A percentile compares a stretch with the other conserved stretches of the same genome.
Conservation (phyloP, 2,113 vertebrate genomes). For the Rhinoptilus africanus region DNA sequence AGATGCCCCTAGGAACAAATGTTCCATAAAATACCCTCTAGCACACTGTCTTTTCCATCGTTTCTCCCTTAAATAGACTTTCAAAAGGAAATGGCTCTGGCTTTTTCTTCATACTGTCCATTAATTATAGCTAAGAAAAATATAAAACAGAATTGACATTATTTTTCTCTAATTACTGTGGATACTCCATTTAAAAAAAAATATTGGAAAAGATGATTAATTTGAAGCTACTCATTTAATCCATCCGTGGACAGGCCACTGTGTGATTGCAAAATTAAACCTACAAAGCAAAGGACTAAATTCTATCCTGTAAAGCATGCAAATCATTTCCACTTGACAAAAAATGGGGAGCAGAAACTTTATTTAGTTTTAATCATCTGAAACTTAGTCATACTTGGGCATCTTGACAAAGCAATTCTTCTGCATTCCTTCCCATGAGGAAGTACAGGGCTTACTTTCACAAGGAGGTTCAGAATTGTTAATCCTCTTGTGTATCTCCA, state of each 20-base stretch:
- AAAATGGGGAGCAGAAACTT: neutral
- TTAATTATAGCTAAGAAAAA: neutral
- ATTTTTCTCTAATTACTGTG: neutral
- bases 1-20: neutral
- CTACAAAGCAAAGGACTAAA: neutral
- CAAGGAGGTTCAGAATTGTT: neutral
- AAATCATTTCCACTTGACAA: neutral
- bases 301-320: neutral
- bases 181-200: neutral
- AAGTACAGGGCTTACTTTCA: neutral
- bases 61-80: neutral
- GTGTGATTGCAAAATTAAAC: neutral
- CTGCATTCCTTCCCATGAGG: neutral
- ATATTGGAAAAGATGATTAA: neutral
- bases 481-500: neutral
- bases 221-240: neutral
- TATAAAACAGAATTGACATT: neutral
- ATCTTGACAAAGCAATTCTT: neutral
- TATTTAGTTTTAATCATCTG: neutral
- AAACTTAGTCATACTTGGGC: neutral
- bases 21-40: neutral
- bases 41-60: neutral
- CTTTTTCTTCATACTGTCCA: neutral
- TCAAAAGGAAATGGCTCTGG: neutral
- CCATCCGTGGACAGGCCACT: neutral